Evolutionary conservation across 2,113 vertebrate genomes (phyloP).

Genomic region (Fulica atra): DNA sequence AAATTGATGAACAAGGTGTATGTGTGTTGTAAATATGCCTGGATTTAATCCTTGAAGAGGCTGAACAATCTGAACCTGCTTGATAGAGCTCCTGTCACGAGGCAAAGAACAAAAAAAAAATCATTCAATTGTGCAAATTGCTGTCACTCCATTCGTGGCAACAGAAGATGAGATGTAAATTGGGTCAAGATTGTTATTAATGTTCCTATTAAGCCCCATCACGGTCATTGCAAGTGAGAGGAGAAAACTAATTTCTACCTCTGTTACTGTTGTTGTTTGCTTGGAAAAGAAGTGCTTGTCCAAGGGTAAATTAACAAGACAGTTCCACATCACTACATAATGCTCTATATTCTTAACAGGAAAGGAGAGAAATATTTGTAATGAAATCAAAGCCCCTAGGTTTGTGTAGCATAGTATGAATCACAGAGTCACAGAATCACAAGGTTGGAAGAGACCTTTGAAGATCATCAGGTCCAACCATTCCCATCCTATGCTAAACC

Average conservation of each 20-base stretch:
- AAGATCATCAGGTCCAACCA: too few relatives aligned
- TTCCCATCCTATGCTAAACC: too few relatives aligned
- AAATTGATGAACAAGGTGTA: neutral
- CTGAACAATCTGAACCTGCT: neutral
- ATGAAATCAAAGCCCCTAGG: neutral
- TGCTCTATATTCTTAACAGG: neutral
- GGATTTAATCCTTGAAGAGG: neutral
- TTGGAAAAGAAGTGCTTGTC: neutral
- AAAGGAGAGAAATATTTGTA: neutral
- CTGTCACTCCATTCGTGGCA: neutral
- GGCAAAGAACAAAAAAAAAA: conserved; percentile 6
- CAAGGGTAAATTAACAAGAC: neutral
- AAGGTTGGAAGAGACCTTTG: too few relatives aligned
- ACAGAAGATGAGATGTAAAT: neutral
- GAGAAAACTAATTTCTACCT: conserved; percentile 3
- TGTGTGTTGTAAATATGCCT: neutral
- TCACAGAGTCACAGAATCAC: too few relatives aligned
- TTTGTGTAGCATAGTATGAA: neutral
- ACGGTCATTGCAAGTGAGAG: neutral
- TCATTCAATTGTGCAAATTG: neutral
- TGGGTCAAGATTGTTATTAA: conserved; percentile 5
- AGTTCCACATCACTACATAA: neutral
- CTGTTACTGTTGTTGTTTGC: neutral
- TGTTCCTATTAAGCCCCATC: neutral
- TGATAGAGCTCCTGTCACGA: neutral